Base-by-base conservation (phyloP, 2,888 invertebrate species). In the Clusia tigrina region DNA sequence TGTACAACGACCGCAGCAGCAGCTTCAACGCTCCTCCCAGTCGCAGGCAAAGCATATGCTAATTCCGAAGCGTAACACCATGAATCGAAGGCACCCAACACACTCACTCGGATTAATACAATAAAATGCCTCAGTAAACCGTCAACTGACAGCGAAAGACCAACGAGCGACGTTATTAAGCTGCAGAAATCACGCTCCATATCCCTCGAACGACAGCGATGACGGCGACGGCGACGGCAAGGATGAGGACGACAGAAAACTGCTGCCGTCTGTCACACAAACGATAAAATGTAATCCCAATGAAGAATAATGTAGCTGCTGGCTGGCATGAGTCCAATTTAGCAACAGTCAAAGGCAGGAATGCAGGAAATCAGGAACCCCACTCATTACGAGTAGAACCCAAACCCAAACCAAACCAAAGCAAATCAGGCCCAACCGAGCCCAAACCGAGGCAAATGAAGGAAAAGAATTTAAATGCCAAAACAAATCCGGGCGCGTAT, bases 391-490 rank as follows among this genome's bases (percentile, higher is more conserved):
- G 22, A 17, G 54, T 42, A 51, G 37, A 15, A 12, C 57, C 57
- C 37, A 56, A 20, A 54, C 54, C n/a, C n/a, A n/a, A n/a, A n/a
- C n/a, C n/a, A n/a, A 54, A 18, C 37, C 25, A 59, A 60, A 52
- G 25, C 20, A 37, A 25, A 57, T 55, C n/a, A n/a, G n/a, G 38
- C 51, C 48, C 48, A 51, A 54, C 64, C 62, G 58, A 55, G 20
- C 58, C 12, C n/a, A 58, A 61, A 69, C 69, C 73, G 69, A 69
- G 71, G 67, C 77, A 80, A 82, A 81, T 83, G 79, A 83, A 80
- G 78, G 78, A 75, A 78, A 83, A 81, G 79, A 81, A 83, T 83
- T 83, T 83, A 83, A 78, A 79, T 78, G 74, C 69, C 74, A 75
- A 73, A 76, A 73, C 73, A 78, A 78, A 79, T 78, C 76, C 70